phyloP scores from a whole-genome alignment of 2,797 vertebrate species.

The Helicolenus hilgendorfi region DNA sequence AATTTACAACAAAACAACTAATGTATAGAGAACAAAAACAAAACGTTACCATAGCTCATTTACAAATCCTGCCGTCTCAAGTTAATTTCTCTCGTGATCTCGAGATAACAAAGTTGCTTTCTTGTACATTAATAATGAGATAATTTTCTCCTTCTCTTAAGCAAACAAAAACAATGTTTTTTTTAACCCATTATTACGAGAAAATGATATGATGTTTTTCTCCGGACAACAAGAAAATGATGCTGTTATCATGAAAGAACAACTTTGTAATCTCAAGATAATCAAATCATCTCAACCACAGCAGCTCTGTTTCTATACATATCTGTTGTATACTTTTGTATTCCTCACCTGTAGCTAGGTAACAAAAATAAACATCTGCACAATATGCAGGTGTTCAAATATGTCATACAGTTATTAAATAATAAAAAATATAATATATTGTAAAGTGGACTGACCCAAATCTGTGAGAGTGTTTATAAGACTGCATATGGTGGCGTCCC shows the following conservation, averaged over 20 bases:
- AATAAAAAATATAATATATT: not conserved
- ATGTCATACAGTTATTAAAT: not conserved
- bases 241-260: not conserved
- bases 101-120: not conserved
- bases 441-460: not conserved
- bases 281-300: not conserved
- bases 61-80: not conserved
- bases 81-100: not conserved
- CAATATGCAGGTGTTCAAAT: not conserved
- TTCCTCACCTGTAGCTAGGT: not conserved
- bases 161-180: slow-evolving; percentile 11
- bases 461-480: not conserved
- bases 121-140: not conserved
- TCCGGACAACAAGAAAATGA: not conserved
- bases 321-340: not conserved
- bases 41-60: not conserved
- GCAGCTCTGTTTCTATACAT: not conserved
- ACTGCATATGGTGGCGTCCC: not conserved
- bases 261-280: not conserved
- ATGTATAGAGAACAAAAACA: not conserved
- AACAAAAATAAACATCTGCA: not conserved
- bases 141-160: not conserved
- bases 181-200: not conserved
- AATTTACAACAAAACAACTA: not conserved
- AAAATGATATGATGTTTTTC: not conserved